A percentile compares a stretch with the other conserved stretches of the same genome.
Conservation (phyloP, 2,797 vertebrate genomes). For the Smutsia temminckii region DNA sequence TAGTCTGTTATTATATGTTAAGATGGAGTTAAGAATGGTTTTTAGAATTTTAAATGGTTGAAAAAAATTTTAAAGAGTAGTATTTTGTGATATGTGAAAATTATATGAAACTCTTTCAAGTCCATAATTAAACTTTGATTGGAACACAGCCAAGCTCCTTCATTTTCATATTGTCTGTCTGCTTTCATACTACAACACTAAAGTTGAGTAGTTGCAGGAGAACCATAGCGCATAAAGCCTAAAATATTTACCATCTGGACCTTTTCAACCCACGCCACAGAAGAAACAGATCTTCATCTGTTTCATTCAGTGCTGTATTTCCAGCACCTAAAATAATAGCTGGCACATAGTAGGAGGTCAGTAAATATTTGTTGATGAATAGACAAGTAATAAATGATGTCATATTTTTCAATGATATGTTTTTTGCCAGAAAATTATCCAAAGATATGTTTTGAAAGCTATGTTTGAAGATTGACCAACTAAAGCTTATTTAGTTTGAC, state of each 20-base stretch:
- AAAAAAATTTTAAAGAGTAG: background rate
- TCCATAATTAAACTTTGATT: background rate
- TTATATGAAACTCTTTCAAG: background rate
- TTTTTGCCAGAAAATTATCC: constrained; percentile 12
- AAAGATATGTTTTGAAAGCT: background rate
- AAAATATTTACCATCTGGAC: background rate
- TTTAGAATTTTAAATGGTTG: background rate
- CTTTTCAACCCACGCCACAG: background rate
- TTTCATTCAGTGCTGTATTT: background rate
- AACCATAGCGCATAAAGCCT: background rate
- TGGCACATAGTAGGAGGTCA: background rate
- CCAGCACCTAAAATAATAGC: background rate
- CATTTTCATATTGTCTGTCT: too few relatives aligned
- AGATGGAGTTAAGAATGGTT: background rate
- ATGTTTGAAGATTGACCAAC: background rate
- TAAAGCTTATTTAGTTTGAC: background rate
- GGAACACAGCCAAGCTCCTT: background rate
- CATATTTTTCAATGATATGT: background rate
- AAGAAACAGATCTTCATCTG: background rate
- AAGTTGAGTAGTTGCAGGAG: background rate
- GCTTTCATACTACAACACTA: background rate
- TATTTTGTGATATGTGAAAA: background rate
- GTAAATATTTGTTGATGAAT: constrained; percentile 29
- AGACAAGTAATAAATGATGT: background rate
- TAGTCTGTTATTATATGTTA: background rate